phyloP scores from a whole-genome alignment of 1,140 invertebrate species.

The Panagrolaimus sp. region DNA sequence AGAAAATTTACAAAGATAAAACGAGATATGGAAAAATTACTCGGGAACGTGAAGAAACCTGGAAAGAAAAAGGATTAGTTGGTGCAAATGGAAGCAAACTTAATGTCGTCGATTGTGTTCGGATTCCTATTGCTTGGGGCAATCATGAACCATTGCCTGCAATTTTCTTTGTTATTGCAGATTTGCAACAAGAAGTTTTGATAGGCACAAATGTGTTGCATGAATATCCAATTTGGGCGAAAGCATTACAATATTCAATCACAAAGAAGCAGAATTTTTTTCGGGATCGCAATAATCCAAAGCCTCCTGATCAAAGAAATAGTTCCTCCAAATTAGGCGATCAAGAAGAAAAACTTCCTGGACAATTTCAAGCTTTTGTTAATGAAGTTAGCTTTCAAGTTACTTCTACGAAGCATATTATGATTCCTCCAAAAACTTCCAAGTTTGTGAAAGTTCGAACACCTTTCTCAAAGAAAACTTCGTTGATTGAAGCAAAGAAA shows the following conservation, averaged over 20 bases:
- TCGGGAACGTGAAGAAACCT: background rate
- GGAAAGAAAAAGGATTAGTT: background rate
- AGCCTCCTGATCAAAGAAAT: too few species aligned
- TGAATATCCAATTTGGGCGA: background rate
- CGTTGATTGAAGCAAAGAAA: background rate
- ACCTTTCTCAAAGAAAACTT: background rate
- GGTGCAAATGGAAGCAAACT: background rate
- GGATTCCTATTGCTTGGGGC: background rate
- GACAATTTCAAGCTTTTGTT: background rate
- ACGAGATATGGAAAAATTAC: background rate
- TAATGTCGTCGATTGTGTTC: background rate
- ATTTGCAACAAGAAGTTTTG: background rate
- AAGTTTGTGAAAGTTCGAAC: background rate
- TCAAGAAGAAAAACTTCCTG: background rate
- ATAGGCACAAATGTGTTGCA: background rate
- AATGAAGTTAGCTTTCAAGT: background rate
- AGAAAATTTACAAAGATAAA: background rate
- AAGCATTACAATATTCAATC: background rate
- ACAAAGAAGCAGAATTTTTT: background rate
- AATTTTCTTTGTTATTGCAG: background rate
- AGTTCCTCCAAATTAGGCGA: too few species aligned
- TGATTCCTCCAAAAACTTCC: background rate
- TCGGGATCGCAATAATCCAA: too few species aligned
- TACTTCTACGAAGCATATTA: background rate
- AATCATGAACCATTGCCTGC: background rate